Conservation (phyloP, 2,888 invertebrate species). For the Baccha elongata region DNA sequence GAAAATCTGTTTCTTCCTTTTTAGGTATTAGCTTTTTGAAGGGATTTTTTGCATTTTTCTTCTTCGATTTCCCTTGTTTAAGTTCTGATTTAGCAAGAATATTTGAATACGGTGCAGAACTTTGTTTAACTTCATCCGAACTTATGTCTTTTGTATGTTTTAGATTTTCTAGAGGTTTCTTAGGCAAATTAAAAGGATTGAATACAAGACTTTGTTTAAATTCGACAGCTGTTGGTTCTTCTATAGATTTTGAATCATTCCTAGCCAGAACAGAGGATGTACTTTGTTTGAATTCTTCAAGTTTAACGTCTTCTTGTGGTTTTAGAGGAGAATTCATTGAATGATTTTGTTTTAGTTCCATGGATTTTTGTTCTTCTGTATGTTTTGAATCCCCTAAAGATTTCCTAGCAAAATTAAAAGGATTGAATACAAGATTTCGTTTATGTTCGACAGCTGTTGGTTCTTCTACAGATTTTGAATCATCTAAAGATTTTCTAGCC, state of each 20-base stretch:
- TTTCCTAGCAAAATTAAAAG: no score
- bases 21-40: conserved; percentile 1
- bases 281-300: background rate
- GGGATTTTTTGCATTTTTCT: conserved; percentile 20
- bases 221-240: background rate
- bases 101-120: background rate
- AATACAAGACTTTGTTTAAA: background rate
- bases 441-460: background rate
- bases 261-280: background rate
- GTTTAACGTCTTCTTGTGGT: no score
- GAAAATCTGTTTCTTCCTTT: conserved; percentile 2
- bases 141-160: background rate
- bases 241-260: background rate
- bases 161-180: background rate
- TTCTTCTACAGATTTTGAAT: background rate
- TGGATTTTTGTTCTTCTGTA: no score
- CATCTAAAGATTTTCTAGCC: background rate
- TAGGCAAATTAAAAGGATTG: background rate
- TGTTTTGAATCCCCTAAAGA: no score
- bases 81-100: background rate
- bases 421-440: no score
- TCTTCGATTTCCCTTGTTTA: background rate
- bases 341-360: no score
- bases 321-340: no score
- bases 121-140: background rate